Percentiles rank a stretch among this genome's conserved stretches.
Evolutionary conservation across 1,140 invertebrate genomes (phyloP).

Genomic region (Drosophila varians): DNA sequence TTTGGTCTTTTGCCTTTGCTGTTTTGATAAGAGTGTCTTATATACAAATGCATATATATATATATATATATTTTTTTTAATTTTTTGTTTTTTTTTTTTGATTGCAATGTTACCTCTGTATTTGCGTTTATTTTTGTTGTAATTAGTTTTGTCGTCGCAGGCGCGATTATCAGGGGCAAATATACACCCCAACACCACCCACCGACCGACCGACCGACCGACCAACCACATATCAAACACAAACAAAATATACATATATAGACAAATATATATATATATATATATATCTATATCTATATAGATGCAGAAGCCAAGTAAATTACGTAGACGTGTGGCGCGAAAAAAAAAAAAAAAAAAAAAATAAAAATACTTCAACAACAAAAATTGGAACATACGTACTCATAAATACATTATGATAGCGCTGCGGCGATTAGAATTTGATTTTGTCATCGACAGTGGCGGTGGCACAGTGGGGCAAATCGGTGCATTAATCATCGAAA

Average conservation of each 20-base stretch:
- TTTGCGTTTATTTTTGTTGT: conserved; percentile 44
- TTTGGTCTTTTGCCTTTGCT: conserved; percentile 47
- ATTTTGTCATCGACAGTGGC: conserved; percentile 38
- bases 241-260: neutral
- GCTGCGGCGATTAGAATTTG: conserved; percentile 64
- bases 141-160: conserved; percentile 47
- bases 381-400: conserved; percentile 35
- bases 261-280: conserved; percentile 9
- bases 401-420: conserved; percentile 75
- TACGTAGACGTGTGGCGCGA: conserved; percentile 24
- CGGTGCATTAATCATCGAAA: neutral
- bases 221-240: neutral
- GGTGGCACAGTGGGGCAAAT: conserved; percentile 41
- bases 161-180: conserved; percentile 48
- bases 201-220: neutral
- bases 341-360: conserved; percentile 6
- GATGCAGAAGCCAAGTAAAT: conserved; percentile 3
- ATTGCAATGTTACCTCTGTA: conserved; percentile 20
- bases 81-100: no score
- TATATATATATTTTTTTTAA: conserved; percentile 1
- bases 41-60: conserved; percentile 4
- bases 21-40: conserved; percentile 32
- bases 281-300: neutral
- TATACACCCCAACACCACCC: neutral
- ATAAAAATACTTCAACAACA: no score